Base-by-base conservation (phyloP, 2,113 vertebrate genomes). In the Microtus ochrogaster region DNA sequence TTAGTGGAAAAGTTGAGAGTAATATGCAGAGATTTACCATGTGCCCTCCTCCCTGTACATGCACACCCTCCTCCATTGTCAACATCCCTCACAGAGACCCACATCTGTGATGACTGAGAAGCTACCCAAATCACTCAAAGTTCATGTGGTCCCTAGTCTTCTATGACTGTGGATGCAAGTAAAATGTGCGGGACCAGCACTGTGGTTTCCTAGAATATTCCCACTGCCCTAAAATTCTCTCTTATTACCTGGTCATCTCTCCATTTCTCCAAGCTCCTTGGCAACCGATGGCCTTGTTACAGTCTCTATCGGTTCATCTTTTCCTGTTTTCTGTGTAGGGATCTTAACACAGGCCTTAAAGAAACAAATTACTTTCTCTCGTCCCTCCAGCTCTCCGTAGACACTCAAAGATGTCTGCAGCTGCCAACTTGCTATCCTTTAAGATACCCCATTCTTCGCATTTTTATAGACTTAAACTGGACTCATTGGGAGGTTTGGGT, bases 401-500 rank as follows among this genome's bases (percentile, higher is more conserved):
- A 65, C 33, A 73, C 16, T 74, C 47, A 81, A 86, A 81, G 13
- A 70, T 65, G 17, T 88, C 66, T 30, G 52, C 44, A 91, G 61
- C 88, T 61, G 0, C n/a, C 55, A 28, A 33, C 5, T 66, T 73
- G 39, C 58, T 76, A 89, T 91, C 47, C 70, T 89, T 91, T 74
- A 91, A 91, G 76, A 94, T 22, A 41, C 28, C 33, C 19, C 44
- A 82, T 86, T 92, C 17, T 77, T 82, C 77, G 78, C 78, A 76
- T 55, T 77, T 61, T 82, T 85, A 76, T 36, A 70, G 74, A 91
- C 65, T 78, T 74, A 22, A 93, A 74, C 44, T 78, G 61, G 66
- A 92, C 19, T 94, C 91, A 72, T 94, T 24, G 63, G 58, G 49
- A 92, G 14, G 61, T 39, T 49, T 74, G 83, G 58, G 85, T 90